Percentiles rank a stretch among this genome's conserved stretches.
These are phyloP conservation scores for Hydrozoanthus tunicans DNA, from an alignment of 64 coral and sea anemone genomes.

Conservation along the genomic window DNA sequence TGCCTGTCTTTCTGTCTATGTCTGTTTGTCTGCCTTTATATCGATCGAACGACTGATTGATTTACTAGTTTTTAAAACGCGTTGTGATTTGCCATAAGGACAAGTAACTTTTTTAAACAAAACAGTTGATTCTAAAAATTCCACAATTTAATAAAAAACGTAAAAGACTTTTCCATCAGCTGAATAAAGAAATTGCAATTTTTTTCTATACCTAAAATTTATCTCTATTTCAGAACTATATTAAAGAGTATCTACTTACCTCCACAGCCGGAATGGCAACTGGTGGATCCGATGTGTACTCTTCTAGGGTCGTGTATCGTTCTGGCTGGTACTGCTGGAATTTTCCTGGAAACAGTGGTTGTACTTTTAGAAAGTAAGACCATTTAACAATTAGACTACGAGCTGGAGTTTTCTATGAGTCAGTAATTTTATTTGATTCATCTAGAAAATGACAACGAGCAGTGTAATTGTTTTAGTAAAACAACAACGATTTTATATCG, in stretches of 20 bases:
- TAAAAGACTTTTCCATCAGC: not conserved
- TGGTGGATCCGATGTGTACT: conserved; percentile 36
- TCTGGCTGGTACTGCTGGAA: conserved; percentile 3
- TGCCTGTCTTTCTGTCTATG: too few relatives aligned
- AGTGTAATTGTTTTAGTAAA: too few relatives aligned
- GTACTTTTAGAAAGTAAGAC: conserved; percentile 54
- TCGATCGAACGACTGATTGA: too few relatives aligned
- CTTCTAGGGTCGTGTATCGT: conserved; percentile 43
- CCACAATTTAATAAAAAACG: not conserved
- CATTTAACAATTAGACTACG: too few relatives aligned
- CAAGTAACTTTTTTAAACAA: too few relatives aligned
- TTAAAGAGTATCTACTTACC: not conserved
- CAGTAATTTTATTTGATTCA: not conserved
- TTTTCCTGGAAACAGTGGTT: conserved; percentile 27
- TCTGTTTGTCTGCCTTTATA: too few relatives aligned
- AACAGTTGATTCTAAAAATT: too few relatives aligned
- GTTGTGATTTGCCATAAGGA: too few relatives aligned
- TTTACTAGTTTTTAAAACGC: too few relatives aligned
- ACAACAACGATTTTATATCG: too few relatives aligned
- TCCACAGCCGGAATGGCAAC: conserved; percentile 38
- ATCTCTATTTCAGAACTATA: too few relatives aligned
- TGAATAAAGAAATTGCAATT: not conserved
- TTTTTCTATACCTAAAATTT: not conserved
- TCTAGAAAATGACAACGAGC: too few relatives aligned
- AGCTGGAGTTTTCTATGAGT: not conserved